Evolutionary conservation across 2,888 invertebrate genomes (phyloP).

Genomic region (Aphidius colemani): DNA sequence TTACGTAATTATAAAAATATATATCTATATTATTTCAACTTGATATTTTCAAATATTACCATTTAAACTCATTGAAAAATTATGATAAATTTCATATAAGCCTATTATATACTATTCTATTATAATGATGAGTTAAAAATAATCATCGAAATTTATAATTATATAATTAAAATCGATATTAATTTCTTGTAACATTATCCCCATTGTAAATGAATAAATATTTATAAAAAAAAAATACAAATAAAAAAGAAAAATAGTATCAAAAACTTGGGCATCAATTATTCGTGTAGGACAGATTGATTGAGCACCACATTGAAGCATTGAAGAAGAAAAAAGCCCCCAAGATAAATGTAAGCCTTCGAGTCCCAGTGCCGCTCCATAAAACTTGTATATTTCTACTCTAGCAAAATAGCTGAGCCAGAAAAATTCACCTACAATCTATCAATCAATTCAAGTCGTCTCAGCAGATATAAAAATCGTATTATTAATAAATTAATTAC

Average conservation of each 20-base stretch:
- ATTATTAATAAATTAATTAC: no score
- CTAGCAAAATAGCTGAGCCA: slow-evolving; percentile 1
- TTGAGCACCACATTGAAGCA: slow-evolving; percentile 29
- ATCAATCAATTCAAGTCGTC: no score
- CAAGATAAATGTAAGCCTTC: slow-evolving; percentile 42
- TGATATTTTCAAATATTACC: no score
- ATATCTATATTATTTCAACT: no score
- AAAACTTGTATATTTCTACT: slow-evolving; percentile 43
- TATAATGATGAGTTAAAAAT: no score
- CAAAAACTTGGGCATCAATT: slow-evolving; percentile 40
- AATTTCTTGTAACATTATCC: no score
- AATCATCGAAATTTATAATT: no score
- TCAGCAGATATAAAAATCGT: no score
- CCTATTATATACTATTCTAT: no score
- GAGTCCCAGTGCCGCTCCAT: slow-evolving; percentile 37
- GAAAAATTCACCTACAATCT: neutral
- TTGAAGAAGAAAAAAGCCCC: slow-evolving; percentile 15
- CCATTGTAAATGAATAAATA: neutral
- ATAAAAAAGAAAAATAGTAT: neutral
- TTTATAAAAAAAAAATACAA: neutral
- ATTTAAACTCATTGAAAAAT: no score
- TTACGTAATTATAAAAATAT: slow-evolving; percentile 2
- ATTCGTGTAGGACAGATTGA: slow-evolving; percentile 40
- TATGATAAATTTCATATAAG: no score
- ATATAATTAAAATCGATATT: no score